These are phyloP conservation scores for Lamprotornis superbus DNA, from an alignment of 2,113 vertebrate species.

Conservation along the genomic window DNA sequence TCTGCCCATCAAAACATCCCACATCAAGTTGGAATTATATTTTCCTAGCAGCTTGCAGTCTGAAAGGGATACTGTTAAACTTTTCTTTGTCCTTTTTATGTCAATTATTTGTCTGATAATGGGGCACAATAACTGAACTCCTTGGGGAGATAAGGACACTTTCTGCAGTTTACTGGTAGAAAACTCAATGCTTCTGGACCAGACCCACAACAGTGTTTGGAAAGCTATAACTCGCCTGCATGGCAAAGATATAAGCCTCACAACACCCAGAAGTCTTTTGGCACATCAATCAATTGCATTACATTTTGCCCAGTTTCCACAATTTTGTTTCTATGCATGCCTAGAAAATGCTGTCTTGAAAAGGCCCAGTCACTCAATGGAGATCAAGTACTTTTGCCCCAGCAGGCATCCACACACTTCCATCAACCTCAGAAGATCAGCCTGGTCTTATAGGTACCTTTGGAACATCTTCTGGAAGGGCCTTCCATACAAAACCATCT, in stretches of 20 bases:
- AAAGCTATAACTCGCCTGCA: background rate
- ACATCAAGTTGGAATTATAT: background rate
- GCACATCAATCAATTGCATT: background rate
- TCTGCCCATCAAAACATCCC: background rate
- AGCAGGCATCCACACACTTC: background rate
- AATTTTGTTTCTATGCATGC: background rate
- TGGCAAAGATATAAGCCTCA: constrained; percentile 14
- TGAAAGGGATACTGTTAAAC: background rate
- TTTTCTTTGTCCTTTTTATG: background rate
- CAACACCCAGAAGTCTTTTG: constrained; percentile 35
- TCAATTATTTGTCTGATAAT: background rate
- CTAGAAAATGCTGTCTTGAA: background rate
- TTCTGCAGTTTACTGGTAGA: background rate
- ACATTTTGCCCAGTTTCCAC: background rate
- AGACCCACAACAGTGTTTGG: background rate
- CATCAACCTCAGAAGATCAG: background rate
- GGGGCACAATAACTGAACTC: background rate
- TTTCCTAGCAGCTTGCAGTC: background rate
- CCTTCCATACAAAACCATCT: background rate
- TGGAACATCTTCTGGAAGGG: background rate
- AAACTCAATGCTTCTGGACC: background rate
- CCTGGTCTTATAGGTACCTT: background rate
- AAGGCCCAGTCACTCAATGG: background rate
- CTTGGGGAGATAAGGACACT: background rate
- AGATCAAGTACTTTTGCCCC: background rate